Conservation (phyloP, 2,113 vertebrate genomes). For the Theristicus caerulescens region DNA sequence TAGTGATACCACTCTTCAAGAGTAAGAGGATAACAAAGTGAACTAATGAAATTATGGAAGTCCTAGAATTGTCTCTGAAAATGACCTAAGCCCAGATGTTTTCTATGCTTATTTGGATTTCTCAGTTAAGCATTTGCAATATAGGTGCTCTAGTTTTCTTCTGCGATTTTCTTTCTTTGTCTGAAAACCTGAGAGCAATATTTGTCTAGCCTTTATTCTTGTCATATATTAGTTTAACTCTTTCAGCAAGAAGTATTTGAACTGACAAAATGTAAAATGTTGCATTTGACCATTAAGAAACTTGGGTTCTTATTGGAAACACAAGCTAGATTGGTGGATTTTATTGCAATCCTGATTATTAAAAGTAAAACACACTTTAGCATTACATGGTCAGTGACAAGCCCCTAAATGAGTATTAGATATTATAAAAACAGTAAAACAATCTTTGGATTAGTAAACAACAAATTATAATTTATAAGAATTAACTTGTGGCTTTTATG, state of each 20-base stretch:
- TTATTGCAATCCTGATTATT: background rate
- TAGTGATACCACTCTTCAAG: background rate
- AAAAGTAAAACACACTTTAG: background rate
- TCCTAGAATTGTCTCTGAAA: background rate
- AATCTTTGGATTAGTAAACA: background rate
- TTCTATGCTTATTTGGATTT: background rate
- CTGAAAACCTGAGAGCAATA: background rate
- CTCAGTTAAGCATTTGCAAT: background rate
- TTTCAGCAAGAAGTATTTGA: background rate
- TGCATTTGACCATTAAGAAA: background rate
- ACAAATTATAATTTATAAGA: background rate
- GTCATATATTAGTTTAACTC: background rate
- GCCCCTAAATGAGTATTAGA: background rate
- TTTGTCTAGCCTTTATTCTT: background rate
- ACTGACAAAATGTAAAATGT: background rate
- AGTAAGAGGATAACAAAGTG: background rate
- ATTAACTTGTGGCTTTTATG: background rate
- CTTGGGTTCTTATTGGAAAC: background rate
- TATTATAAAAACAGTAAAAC: background rate
- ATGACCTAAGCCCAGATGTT: background rate
- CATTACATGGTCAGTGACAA: background rate
- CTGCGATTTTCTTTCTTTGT: background rate
- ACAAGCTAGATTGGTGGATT: background rate
- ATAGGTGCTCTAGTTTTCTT: background rate
- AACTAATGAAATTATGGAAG: background rate